Percentiles rank a stretch among this genome's conserved stretches.
These are phyloP conservation scores for Lagodon rhomboides DNA, from an alignment of 2,797 vertebrate species.

Conservation along the genomic window DNA sequence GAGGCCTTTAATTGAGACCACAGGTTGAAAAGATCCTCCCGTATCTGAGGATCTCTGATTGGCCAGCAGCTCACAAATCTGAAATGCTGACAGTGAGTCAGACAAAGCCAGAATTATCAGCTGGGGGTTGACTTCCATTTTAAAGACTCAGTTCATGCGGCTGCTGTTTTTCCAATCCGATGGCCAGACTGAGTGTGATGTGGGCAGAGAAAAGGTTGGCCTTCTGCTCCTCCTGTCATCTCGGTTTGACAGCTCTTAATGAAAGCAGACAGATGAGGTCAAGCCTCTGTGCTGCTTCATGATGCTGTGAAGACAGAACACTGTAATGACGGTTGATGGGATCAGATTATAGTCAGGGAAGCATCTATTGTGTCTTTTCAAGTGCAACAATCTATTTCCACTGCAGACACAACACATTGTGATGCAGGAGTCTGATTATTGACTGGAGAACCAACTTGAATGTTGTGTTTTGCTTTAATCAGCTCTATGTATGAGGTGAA, in stretches of 20 bases:
- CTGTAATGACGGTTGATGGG: constrained; percentile 19
- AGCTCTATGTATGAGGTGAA: neutral
- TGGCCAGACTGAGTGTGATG: neutral
- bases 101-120: neutral
- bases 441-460: neutral
- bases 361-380: constrained; percentile 5
- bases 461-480: neutral
- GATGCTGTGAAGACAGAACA: neutral
- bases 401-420: neutral
- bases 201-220: neutral
- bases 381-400: neutral
- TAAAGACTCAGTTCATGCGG: neutral
- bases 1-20: neutral
- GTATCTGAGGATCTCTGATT: constrained; percentile 1
- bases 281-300: constrained; percentile 3
- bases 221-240: neutral
- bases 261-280: constrained; percentile 41
- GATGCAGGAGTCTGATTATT: neutral
- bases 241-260: constrained; percentile 33
- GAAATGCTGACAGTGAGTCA: neutral
- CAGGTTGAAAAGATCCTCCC: neutral
- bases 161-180: neutral
- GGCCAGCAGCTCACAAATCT: neutral
- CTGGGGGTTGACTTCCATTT: neutral
- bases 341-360: neutral